Evolutionary conservation across 1,140 invertebrate genomes (phyloP), one percentile per base, ranked within the genome.

Genomic region (Drosophila arizonae): DNA sequence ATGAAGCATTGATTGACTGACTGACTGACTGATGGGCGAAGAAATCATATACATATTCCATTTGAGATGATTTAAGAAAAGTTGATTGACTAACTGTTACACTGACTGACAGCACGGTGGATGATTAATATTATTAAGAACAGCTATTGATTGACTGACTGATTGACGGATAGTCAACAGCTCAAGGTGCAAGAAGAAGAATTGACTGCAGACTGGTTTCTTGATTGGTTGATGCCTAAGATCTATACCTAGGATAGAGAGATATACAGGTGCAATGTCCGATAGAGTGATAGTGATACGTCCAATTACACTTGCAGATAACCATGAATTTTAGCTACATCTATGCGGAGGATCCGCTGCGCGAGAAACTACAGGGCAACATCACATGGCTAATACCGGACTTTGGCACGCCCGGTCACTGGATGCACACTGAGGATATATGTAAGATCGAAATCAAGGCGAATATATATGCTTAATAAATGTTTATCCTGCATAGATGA

Each of bases 271-370:
- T 4, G 6, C 4, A 15, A 43, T 17, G 17, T 17, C 17, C 13
- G 1, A 45, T 45, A 5, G 3, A 45, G 5, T 39, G 33, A 39
- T 39, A 11, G 6, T 39, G 36, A 39, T 39, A 11, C 3, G 11
- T 39, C 36, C 10, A 11, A 39, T 11, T 11, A 10, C 1, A 39
- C 11, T 9, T 15, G 15, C 51, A 94, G 82, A 94, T 96, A 46
- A 96, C 95, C 3, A 97, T 97, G 96, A 96, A 96, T 90, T 96
- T 97, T 87, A 97, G 95, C 6, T 97, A 96, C 81, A 95, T 95
- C 58, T 97, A 95, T 79, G 95, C 94, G 0, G 96, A 97, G 82
- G 96, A 97, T 92, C 96, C 96, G 0, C 91, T 95, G 6, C 95
- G 95, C 26, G 96, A 97, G 88, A 94, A 94, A 66, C 93, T 97